Base-by-base conservation (phyloP, 2,797 vertebrate species). In the Platyrinchus mystaceus region DNA sequence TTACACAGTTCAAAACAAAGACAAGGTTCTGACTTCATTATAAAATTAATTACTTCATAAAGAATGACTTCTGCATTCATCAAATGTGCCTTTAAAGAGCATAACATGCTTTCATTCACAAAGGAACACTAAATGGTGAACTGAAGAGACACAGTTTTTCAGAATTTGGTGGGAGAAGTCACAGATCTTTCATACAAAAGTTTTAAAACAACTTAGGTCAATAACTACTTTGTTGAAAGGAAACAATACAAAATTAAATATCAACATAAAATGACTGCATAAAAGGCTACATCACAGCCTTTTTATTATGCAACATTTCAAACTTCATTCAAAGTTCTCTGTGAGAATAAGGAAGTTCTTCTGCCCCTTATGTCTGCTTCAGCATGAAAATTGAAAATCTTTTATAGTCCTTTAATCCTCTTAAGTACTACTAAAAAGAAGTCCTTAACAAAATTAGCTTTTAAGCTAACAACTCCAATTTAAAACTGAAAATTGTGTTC, bases 21-120 rank as follows among this genome's bases (percentile, higher is more conserved):
- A 86, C 90, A 96, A 91, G 64, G 81, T 88, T 95, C 62, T 97
- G 93, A 93, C 91, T 94, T 91, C 89, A 94, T 91, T 93, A 95
- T 12, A 84, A 63, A 78, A 92, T 66, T 84, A 97, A 97, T 96
- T 95, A 95, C 87, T 96, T 97, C 87, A 94, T 49, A 90, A 87
- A 92, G 81, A 95, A 76, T 56, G 64, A 89, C 75, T 92, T 94
- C 53, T 60, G 70, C 53, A 78, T 74, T 97, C 89, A 96, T 95
- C 67, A 89, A 91, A 94, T 60, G 30, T 67, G 83, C 80, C 87
- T 94, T 93, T 89, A 96, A 95, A 91, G 80, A 70, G 68, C 77
- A 91, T 78, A 89, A 96, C 28, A 52, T 64, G 86, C 60, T 81
- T 96, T 68, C 73, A 92, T 68, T 93, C 95, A 93, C 73, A 87